phyloP scores from a whole-genome alignment of 1,140 invertebrate species.

The Leucophenga varia region DNA sequence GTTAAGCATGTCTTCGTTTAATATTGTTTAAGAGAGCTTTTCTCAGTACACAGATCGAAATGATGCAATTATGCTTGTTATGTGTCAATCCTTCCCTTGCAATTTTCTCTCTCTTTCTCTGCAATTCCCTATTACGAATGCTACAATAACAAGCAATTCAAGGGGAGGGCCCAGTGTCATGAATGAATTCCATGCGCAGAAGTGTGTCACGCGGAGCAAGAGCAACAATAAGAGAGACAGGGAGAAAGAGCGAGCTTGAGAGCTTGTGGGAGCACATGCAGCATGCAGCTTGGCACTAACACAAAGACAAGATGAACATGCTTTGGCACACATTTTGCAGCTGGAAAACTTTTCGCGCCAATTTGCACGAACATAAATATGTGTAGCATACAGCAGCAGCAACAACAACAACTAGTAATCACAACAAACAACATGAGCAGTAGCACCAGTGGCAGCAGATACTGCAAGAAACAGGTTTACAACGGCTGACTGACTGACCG shows the following conservation, averaged over 20 bases:
- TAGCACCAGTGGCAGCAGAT: conserved; percentile 10
- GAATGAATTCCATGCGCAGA: conserved; percentile 38
- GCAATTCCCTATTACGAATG: conserved; percentile 3
- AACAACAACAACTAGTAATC: too few species aligned
- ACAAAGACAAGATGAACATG: conserved; percentile 20
- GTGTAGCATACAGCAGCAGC: too few species aligned
- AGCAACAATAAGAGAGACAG: neutral
- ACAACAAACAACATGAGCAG: too few species aligned
- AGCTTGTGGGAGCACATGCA: neutral
- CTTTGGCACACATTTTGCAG: conserved; percentile 45
- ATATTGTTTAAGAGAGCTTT: too few species aligned
- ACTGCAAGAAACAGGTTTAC: conserved; percentile 47
- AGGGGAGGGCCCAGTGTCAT: conserved; percentile 25
- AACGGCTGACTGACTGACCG: conserved; percentile 27
- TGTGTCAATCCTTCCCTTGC: too few species aligned
- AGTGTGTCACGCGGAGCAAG: conserved; percentile 26
- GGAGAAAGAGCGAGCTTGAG: conserved; percentile 5
- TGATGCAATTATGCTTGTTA: conserved; percentile 8
- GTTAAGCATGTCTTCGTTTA: too few species aligned
- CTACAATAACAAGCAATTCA: neutral
- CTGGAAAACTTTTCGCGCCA: too few species aligned
- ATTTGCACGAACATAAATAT: too few species aligned
- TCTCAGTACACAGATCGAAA: neutral
- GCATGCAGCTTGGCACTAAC: conserved; percentile 25
- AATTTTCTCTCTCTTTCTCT: too few species aligned